These are phyloP conservation scores for Noctua comes DNA, from an alignment of 2,888 invertebrate genomes.

Conservation along the genomic window DNA sequence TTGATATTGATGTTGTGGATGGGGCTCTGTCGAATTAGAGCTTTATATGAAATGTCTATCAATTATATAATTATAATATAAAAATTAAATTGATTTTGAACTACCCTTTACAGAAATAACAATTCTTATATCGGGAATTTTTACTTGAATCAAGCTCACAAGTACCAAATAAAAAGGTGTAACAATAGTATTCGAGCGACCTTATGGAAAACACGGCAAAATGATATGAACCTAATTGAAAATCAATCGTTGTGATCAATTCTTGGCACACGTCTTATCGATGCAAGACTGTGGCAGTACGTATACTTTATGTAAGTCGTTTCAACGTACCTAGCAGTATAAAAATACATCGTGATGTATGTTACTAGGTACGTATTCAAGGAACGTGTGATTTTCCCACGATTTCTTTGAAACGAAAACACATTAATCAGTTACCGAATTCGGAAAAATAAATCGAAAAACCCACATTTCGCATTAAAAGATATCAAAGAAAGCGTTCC, in stretches of 20 bases:
- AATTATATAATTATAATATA: too few species aligned
- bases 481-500: constrained; percentile 48
- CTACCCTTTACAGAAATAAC: background rate
- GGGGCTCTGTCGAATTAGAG: background rate
- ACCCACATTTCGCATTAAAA: constrained; percentile 54
- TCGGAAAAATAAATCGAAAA: constrained; percentile 48
- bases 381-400: constrained; percentile 27
- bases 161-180: background rate
- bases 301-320: background rate
- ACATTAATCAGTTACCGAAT: constrained; percentile 54
- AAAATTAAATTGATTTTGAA: background rate
- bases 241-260: constrained; percentile 17
- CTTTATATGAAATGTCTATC: background rate
- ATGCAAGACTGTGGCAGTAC: background rate
- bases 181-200: background rate
- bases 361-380: background rate
- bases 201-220: background rate
- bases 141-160: background rate
- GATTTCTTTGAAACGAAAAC: constrained; percentile 45
- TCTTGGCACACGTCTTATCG: constrained; percentile 9
- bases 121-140: background rate
- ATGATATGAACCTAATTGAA: constrained; percentile 17
- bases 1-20: constrained; percentile 11
- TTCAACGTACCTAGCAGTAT: background rate
- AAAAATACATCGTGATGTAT: background rate